Conservation (phyloP, 2,797 vertebrate genomes). For the Thamnophis elegans region DNA sequence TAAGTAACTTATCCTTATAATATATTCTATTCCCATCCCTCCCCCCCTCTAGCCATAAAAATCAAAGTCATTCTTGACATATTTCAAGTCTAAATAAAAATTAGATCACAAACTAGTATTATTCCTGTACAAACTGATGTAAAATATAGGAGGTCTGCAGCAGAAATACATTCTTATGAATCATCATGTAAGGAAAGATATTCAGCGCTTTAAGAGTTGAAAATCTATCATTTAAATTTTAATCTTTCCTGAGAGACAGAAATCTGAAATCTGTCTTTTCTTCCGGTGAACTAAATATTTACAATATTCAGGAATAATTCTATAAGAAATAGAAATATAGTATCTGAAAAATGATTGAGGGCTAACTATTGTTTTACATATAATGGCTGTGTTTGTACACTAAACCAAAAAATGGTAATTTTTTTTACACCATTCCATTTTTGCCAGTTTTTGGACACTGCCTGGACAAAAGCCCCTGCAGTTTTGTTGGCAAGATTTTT, state of each 20-base stretch:
- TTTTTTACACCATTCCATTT: neutral
- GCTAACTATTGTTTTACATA: neutral
- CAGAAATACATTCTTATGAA: neutral
- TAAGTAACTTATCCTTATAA: slow-evolving; percentile 22
- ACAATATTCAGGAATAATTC: neutral
- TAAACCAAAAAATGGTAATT: neutral
- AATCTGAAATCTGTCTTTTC: no score
- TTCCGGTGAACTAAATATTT: neutral
- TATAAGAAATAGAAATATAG: neutral
- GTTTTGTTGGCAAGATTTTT: neutral
- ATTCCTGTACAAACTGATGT: neutral
- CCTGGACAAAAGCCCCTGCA: neutral
- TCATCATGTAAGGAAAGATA: neutral
- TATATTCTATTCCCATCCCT: neutral
- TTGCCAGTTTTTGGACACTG: neutral
- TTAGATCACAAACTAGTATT: neutral
- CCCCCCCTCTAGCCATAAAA: neutral
- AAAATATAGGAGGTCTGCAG: neutral
- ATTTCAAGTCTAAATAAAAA: slow-evolving; percentile 25
- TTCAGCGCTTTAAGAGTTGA: neutral
- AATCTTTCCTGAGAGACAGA: neutral
- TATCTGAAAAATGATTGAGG: neutral
- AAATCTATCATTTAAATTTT: neutral
- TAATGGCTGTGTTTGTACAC: neutral
- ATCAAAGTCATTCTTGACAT: neutral